Evolutionary conservation across 2,113 vertebrate genomes (phyloP), one percentile per base, ranked within the genome.

Genomic region (Megaceryle torquata): DNA sequence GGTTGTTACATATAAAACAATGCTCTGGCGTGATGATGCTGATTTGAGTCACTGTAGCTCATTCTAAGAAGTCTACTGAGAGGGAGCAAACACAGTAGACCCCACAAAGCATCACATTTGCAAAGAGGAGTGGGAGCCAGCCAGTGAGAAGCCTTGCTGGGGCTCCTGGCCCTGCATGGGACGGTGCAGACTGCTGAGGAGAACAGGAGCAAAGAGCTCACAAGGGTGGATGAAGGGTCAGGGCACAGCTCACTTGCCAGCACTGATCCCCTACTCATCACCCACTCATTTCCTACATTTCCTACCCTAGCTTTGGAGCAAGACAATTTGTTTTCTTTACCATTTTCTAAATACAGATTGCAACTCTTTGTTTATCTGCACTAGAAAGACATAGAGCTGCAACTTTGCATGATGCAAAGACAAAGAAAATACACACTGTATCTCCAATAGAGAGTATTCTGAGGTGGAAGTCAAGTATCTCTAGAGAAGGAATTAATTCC

Each of bases 401-500:
- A 71, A 35, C 15, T 88, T 44, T 18, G 10, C 2, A 6, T 41
- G 37, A 60, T 51, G 53, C n/a, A 86, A 93, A 81, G 11, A 24
- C 39, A 84, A 48, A 78, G 70, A 37, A 83, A 90, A 77, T 0
- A 0, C 6, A 2, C 0, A 0, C 10, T 43, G 5, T 39, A 15
- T 68, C 22, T 88, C 77, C 63, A 61, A 2, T 4, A 26, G 13
- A 88, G 50, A 28, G 14, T 20, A 22, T 80, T 86, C 76, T 74
- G 46, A 77, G 71, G 28, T 84, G 29, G 22, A 89, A 91, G 43
- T 35, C 26, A 28, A 35, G 68, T 63, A 54, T 65, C 57, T 53
- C 56, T 28, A 41, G 13, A 48, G 71, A 48, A 77, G 53, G 85
- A 91, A 50, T 10, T 22, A 65, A n/a, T 57, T 10, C 41, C 50